Evolutionary conservation across 2,797 vertebrate genomes (phyloP).

Genomic region (Onychomys arenicola): DNA sequence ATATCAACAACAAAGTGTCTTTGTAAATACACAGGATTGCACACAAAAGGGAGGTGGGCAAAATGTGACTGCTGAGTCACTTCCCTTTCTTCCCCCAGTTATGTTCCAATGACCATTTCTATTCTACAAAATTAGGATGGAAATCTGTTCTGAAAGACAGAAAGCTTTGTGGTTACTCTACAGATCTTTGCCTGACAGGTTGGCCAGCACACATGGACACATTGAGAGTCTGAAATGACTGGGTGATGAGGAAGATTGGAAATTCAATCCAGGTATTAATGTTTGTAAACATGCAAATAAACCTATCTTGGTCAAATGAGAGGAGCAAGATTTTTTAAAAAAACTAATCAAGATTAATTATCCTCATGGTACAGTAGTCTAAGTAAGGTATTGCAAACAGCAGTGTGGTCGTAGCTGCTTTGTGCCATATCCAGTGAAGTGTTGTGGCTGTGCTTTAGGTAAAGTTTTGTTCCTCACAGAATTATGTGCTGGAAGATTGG

Average conservation of each 20-base stretch:
- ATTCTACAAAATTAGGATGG: background rate
- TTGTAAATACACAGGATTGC: background rate
- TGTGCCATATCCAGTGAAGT: background rate
- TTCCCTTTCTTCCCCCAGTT: background rate
- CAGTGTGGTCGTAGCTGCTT: background rate
- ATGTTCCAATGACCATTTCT: background rate
- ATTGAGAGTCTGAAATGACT: background rate
- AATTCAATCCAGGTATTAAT: conserved; percentile 6
- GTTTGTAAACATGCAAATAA: conserved; percentile 46
- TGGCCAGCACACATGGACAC: background rate
- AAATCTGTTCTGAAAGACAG: background rate
- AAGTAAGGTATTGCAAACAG: background rate
- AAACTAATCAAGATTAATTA: background rate
- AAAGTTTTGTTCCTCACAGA: background rate
- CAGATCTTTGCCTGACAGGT: background rate
- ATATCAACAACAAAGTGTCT: background rate
- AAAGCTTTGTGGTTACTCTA: background rate
- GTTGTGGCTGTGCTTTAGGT: background rate
- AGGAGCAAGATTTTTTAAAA: background rate
- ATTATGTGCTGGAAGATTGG: background rate
- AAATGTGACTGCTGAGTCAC: background rate
- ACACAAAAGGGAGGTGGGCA: background rate
- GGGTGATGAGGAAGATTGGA: background rate
- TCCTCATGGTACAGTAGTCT: background rate
- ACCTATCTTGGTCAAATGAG: conserved; percentile 14